phyloP scores from a whole-genome alignment of 2,888 invertebrate genomes.

The Apotomis capreana region DNA sequence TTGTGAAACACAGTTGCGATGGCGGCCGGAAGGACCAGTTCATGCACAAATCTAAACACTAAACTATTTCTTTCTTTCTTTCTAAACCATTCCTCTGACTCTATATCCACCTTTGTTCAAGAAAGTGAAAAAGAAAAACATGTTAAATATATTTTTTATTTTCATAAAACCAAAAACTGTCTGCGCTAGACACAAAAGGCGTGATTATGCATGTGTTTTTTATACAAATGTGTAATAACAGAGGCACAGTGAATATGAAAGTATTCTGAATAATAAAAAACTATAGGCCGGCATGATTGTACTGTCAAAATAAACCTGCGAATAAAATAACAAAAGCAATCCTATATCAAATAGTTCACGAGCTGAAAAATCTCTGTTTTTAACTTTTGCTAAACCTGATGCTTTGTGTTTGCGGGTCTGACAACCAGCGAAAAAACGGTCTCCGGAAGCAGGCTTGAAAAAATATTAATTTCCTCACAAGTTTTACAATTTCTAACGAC shows the following conservation, averaged over 20 bases:
- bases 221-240: slow-evolving; percentile 64
- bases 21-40: no score
- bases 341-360: background rate
- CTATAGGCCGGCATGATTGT: slow-evolving; percentile 34
- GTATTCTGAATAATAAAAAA: slow-evolving; percentile 58
- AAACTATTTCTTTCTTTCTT: no score
- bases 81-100: no score
- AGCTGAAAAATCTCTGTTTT: background rate
- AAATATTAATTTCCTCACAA: slow-evolving; percentile 18
- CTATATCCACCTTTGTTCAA: background rate
- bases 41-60: no score
- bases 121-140: background rate
- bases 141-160: background rate
- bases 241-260: slow-evolving; percentile 53
- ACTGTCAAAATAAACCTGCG: slow-evolving; percentile 20
- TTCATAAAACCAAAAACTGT: background rate
- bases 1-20: no score
- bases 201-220: slow-evolving; percentile 47
- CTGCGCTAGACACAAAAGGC: slow-evolving; percentile 4
- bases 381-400: no score
- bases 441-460: background rate
- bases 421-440: background rate
- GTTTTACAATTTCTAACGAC: slow-evolving; percentile 21
- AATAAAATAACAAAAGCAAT: slow-evolving; percentile 11
- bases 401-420: background rate